Evolutionary conservation across 1,140 invertebrate species (phyloP).

Genomic region (Antheraea pernyi): DNA sequence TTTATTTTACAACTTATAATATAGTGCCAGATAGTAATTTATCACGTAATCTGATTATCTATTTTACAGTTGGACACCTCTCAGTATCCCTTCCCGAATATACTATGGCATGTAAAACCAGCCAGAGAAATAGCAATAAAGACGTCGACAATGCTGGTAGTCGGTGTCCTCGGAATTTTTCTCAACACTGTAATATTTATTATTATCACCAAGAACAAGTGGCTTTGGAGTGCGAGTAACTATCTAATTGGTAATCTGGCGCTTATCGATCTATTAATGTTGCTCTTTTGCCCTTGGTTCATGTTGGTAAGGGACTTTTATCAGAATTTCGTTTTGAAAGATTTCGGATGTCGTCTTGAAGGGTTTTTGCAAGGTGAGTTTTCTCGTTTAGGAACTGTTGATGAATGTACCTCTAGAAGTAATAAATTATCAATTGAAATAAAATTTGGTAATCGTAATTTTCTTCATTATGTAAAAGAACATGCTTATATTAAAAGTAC

Average conservation of each 20-base stretch:
- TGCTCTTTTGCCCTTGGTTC: slow-evolving; percentile 87
- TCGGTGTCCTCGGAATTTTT: slow-evolving; percentile 84
- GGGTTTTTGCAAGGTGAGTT: slow-evolving; percentile 83
- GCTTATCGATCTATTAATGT: slow-evolving; percentile 85
- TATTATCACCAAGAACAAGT: slow-evolving; percentile 83
- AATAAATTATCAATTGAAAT: no score
- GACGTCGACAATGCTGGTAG: slow-evolving; percentile 79
- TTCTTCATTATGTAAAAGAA: no score
- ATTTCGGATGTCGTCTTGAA: slow-evolving; percentile 84
- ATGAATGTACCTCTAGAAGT: no score
- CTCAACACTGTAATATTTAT: slow-evolving; percentile 86
- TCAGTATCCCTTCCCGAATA: slow-evolving; percentile 77
- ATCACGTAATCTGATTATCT: no score
- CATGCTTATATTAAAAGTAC: no score
- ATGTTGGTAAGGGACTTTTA: slow-evolving; percentile 85
- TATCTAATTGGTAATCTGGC: slow-evolving; percentile 90
- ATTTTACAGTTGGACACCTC: slow-evolving; percentile 67
- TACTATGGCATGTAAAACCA: slow-evolving; percentile 82
- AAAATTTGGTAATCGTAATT: no score
- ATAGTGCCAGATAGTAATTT: no score
- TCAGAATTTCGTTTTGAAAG: slow-evolving; percentile 87
- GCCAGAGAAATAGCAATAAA: slow-evolving; percentile 82
- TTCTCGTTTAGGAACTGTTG: background rate
- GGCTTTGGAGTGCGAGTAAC: slow-evolving; percentile 88
- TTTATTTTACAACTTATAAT: no score